These are phyloP conservation scores for Eulemur mongoz DNA, from an alignment of 2,797 vertebrate species.

Conservation along the genomic window DNA sequence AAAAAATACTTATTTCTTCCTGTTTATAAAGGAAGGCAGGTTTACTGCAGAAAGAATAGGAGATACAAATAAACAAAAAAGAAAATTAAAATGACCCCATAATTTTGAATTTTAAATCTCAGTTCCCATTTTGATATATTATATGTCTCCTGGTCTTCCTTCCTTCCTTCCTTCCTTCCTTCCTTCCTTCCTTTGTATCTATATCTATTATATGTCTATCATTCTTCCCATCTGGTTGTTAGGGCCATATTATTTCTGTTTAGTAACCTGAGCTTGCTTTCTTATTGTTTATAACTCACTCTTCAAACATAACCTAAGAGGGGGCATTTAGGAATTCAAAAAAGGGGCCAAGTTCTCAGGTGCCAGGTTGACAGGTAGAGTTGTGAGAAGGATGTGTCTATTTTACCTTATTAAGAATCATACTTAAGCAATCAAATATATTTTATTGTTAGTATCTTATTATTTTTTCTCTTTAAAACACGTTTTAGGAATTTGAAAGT, in stretches of 20 bases:
- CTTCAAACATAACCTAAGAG: neutral
- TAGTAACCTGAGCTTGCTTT: neutral
- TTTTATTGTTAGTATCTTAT: neutral
- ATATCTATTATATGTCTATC: neutral
- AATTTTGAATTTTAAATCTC: neutral
- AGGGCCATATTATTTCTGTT: neutral
- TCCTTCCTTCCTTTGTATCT: neutral
- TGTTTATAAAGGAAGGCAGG: neutral
- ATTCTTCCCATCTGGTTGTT: neutral
- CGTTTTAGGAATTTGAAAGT: neutral
- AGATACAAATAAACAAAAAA: neutral
- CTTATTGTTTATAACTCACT: neutral
- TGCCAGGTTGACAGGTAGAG: neutral
- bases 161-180: neutral
- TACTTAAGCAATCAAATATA: neutral
- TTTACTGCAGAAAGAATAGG: neutral
- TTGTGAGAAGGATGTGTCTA: neutral
- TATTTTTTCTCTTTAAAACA: neutral
- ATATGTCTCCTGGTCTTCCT: neutral
- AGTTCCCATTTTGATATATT: neutral
- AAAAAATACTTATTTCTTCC: neutral
- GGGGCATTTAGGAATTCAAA: neutral
- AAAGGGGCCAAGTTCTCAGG: neutral
- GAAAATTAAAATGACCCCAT: neutral
- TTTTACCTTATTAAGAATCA: neutral